phyloP scores from a whole-genome alignment of 2,113 vertebrate genomes.

The Thomomys bottae region DNA sequence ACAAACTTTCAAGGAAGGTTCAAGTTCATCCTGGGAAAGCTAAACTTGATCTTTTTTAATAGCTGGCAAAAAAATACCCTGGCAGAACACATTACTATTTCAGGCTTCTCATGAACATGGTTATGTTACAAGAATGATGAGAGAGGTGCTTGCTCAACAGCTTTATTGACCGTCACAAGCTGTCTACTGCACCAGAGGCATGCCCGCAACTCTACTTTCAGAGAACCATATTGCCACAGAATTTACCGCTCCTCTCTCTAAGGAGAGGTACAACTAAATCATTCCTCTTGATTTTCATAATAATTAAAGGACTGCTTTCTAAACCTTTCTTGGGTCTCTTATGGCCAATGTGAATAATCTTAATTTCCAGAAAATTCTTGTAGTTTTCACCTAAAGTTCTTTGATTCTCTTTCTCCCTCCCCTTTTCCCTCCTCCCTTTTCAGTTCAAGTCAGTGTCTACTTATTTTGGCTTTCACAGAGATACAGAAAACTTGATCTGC shows the following conservation, averaged over 20 bases:
- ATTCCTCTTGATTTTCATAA: not conserved
- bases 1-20: constrained; percentile 48
- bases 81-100: constrained; percentile 1
- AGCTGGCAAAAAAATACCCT: not conserved
- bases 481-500: constrained; percentile 67
- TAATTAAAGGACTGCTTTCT: not conserved
- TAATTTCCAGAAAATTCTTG: not conserved
- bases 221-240: not conserved
- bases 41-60: constrained; percentile 54
- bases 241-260: not conserved
- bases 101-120: constrained; percentile 26
- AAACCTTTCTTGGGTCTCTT: not conserved
- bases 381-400: constrained; percentile 32
- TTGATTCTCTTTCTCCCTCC: not conserved
- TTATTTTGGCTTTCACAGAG: constrained; percentile 61
- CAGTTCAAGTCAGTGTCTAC: constrained; percentile 62
- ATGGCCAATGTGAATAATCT: not conserved
- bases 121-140: constrained; percentile 24
- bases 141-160: not conserved
- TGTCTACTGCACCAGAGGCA: not conserved
- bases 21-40: constrained; percentile 48
- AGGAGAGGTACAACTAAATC: not conserved
- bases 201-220: not conserved
- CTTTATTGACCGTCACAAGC: not conserved
- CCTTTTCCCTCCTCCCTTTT: not conserved